Base-by-base conservation (phyloP, 2,797 vertebrate genomes). In the Lates japonicus region DNA sequence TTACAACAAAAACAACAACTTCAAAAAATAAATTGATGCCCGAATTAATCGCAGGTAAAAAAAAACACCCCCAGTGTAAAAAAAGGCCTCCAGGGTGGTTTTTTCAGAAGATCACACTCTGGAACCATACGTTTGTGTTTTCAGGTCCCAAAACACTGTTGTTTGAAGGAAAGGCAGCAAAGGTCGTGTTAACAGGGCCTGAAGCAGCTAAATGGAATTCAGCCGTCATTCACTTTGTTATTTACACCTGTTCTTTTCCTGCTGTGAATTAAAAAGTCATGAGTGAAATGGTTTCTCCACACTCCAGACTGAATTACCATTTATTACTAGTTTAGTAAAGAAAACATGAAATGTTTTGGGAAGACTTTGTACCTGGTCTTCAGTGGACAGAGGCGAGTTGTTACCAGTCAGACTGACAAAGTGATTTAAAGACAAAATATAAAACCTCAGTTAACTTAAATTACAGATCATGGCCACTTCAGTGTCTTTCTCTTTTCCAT, bases 401-500 rank as follows among this genome's bases (percentile, higher is more conserved):
- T 42, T 19, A 5, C 5, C 19, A 19, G 16, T 5, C 6, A 59
- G 42, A 13, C 20, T 11, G 54, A 14, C 29, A 33, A 48, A 46
- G 22, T 31, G 42, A 68, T 39, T 62, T 29, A 20, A 55, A 74
- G 33, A 29, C 44, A 52, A 37, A 42, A 22, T 6, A 25, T 9
- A 64, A 19, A 72, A 14, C 37, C 2, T 54, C 49, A 41, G 3
- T 46, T 10, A 62, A 52, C 9, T 33, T 51, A n/a, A 14, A 44
- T 33, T 16, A 29, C 17, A 8, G 39, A 35, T 67, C 9, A 48
- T 37, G 25, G 25, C 9, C 44, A 7, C 57, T 35, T 52, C 22
- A 6, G 49, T 39, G 19, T 33, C 22, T 72, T 73, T 69, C 48
- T 80, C 41, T 10, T 52, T 67, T 73, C 6, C 71, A 57, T 46